Percentiles rank a stretch among this genome's conserved stretches.
These are phyloP conservation scores for Syrrhaptes paradoxus DNA, from an alignment of 2,113 vertebrate species.

Conservation along the genomic window DNA sequence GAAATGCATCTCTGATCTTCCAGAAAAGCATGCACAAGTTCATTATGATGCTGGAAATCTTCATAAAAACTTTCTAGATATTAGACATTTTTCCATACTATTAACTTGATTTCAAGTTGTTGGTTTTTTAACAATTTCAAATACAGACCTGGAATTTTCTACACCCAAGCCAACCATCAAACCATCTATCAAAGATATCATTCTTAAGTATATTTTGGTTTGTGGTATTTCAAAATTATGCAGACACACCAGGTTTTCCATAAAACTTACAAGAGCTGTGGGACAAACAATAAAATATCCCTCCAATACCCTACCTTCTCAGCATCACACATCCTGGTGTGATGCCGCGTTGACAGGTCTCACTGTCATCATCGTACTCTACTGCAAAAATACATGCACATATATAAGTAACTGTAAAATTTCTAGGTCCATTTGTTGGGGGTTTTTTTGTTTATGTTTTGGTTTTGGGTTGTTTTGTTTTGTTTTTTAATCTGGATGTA, in stretches of 20 bases:
- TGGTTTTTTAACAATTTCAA: neutral
- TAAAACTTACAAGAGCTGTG: neutral
- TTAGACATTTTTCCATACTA: neutral
- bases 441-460: too few species aligned
- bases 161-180: neutral
- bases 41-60: neutral
- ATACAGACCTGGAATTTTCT: neutral
- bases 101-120: neutral
- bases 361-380: neutral
- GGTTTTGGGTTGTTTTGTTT: neutral
- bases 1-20: neutral
- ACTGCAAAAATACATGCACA: neutral
- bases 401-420: neutral
- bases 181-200: neutral
- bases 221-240: neutral
- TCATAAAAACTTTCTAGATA: neutral
- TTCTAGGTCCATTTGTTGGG: too few species aligned
- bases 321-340: neutral
- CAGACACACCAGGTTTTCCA: neutral
- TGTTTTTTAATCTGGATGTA: neutral
- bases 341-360: neutral
- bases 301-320: neutral
- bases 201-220: neutral
- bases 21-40: neutral
- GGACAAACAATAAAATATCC: neutral